phyloP scores from a whole-genome alignment of 1,140 invertebrate species.

The Temnothorax nylanderi region DNA sequence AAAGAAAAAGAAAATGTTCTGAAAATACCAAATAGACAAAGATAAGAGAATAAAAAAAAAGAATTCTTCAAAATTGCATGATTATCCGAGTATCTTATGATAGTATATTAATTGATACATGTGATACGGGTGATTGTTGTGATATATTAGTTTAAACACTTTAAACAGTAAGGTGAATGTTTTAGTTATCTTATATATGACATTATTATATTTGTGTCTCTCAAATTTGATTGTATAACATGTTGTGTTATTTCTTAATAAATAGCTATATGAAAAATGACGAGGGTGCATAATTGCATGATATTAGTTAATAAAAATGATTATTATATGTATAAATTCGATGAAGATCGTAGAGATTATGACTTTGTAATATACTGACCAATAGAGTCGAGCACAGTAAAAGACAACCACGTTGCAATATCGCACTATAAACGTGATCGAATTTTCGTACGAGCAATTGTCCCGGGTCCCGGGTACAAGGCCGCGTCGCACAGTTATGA shows the following conservation, averaged over 20 bases:
- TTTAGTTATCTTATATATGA: neutral
- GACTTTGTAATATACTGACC: neutral
- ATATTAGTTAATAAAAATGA: neutral
- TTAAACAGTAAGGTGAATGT: neutral
- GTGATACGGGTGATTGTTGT: neutral
- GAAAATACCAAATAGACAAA: neutral
- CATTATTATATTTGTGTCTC: neutral
- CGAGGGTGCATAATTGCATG: neutral
- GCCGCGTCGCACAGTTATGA: constrained; percentile 77
- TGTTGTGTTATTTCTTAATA: neutral
- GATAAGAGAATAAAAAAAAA: neutral
- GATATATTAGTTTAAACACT: constrained; percentile 1
- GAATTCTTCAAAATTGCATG: neutral
- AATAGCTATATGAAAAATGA: neutral
- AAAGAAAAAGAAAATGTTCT: neutral
- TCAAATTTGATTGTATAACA: neutral
- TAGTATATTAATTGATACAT: neutral
- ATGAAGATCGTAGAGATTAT: neutral
- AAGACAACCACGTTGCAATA: constrained; percentile 11
- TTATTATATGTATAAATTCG: neutral
- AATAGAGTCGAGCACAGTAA: neutral
- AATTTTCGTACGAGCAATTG: constrained; percentile 58
- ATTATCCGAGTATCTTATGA: neutral
- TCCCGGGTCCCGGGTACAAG: constrained; percentile 45
- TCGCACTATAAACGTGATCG: constrained; percentile 35